Base-by-base conservation (phyloP, 2,888 invertebrate genomes). In the Miltochrista miniata region DNA sequence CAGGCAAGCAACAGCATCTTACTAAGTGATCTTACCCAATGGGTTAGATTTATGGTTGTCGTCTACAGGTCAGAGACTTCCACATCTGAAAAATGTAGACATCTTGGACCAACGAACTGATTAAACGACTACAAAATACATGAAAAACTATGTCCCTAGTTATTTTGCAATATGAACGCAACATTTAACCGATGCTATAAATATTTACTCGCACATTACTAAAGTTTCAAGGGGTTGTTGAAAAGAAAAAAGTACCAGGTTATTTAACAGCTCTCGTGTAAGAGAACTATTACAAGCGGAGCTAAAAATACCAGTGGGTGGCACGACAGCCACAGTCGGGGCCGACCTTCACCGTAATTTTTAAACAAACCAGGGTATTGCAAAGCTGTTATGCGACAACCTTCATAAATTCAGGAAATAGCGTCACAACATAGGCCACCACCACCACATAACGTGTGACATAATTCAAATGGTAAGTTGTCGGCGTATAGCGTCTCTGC, bases 231-330 rank as follows among this genome's bases (percentile, higher is more conserved):
- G 34, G 38, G 45, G 39, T 52, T 48, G 49, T 46, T 47, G 38
- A 37, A 38, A 44, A 29, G 10, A 38, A 46, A 38, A 45, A 54
- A 48, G 52, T 48, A 53, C 42, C 46, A 45, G 51, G 50, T 59
- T 49, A 52, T 45, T 50, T 51, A 54, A 56, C 45, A 49, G 13
- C 54, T 58, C 58, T 69, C 60, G 52, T 58, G 62, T 61, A 58
- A 54, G 59, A 47, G 57, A 51, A 61, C 61, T 53, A 63, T 60
- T 68, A 63, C 61, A 48, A 63, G 64, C 47, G 48, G 57, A 55
- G 60, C 69, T 79, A 78, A 73, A 76, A 72, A 77, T 79, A 79
- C 61, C 45, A 47, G 1, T 54, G 66, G 59, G 54, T 67, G 62
- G 64, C 74, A 70, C 70, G 67, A 62, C 62, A 64, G 33, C 59